A percentile compares a stretch with the other conserved stretches of the same genome.
phyloP scores from a whole-genome alignment of 2,888 invertebrate genomes.

The Diplazon laetatorius region DNA sequence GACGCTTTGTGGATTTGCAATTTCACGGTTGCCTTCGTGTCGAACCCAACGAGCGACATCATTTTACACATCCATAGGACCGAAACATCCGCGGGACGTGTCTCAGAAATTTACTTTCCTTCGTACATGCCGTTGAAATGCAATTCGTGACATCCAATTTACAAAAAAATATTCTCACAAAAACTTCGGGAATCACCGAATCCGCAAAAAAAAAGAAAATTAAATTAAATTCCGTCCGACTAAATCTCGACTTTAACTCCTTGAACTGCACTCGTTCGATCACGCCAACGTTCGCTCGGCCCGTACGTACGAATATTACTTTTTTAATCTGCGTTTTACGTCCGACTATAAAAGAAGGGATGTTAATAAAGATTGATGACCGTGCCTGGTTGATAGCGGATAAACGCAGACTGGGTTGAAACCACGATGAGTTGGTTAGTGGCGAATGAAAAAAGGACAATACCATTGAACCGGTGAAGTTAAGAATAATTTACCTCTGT shows the following conservation, averaged over 20 bases:
- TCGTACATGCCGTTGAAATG: too few relatives aligned
- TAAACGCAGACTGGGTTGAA: not conserved
- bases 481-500: not conserved
- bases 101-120: too few relatives aligned
- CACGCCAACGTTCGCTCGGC: not conserved
- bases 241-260: not conserved
- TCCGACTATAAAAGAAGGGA: not conserved
- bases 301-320: constrained; percentile 1
- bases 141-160: too few relatives aligned
- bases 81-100: not conserved
- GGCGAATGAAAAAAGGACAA: constrained; percentile 12
- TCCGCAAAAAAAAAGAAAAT: not conserved
- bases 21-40: constrained; percentile 32
- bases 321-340: constrained; percentile 20
- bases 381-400: not conserved
- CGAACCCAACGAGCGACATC: constrained; percentile 10
- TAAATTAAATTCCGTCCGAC: not conserved
- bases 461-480: not conserved
- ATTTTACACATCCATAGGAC: not conserved
- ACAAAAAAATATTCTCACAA: too few relatives aligned
- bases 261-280: not conserved
- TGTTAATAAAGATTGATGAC: constrained; percentile 31
- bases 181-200: not conserved
- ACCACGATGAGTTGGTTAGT: not conserved
- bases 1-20: constrained; percentile 25